Percentiles rank a stretch among this genome's conserved stretches.
Evolutionary conservation across 30 jellyfish, hydroid and myxozoan genomes (phyloP).

Genomic region (Morbakka virulenta): DNA sequence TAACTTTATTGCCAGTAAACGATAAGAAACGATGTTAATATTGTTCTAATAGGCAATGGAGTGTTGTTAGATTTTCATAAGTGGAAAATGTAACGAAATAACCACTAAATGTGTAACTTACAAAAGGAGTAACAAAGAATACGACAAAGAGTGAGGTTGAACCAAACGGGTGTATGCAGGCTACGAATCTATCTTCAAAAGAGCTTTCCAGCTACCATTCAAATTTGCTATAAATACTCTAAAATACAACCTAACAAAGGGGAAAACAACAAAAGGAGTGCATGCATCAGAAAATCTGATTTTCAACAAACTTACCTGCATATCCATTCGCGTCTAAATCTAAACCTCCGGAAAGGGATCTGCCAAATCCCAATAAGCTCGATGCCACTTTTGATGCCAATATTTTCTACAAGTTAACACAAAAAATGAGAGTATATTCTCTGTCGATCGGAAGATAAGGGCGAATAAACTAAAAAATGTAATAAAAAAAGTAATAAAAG

Average conservation of each 20-base stretch:
- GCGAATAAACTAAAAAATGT: neutral
- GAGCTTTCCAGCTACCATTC: too few relatives aligned
- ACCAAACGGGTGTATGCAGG: neutral
- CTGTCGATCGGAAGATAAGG: neutral
- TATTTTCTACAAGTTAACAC: slow-evolving; percentile 42
- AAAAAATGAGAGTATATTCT: neutral
- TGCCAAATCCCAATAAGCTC: slow-evolving; percentile 78
- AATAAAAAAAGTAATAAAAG: neutral
- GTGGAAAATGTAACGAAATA: too few relatives aligned
- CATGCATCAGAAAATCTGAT: too few relatives aligned
- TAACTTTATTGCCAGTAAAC: too few relatives aligned
- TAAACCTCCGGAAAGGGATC: slow-evolving; percentile 85
- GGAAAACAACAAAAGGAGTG: neutral
- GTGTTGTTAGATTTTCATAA: too few relatives aligned
- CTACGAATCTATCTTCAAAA: neutral
- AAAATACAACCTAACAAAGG: neutral
- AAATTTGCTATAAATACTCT: neutral
- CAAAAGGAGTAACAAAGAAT: too few relatives aligned
- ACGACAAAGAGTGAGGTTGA: too few relatives aligned
- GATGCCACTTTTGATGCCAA: slow-evolving; percentile 47
- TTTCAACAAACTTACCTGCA: slow-evolving; percentile 56
- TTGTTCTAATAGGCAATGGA: too few relatives aligned
- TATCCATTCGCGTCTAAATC: slow-evolving; percentile 86
- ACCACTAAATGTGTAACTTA: too few relatives aligned
- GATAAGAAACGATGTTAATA: too few relatives aligned